Conservation (phyloP, 2,113 vertebrate species). For the Podarcis muralis region DNA sequence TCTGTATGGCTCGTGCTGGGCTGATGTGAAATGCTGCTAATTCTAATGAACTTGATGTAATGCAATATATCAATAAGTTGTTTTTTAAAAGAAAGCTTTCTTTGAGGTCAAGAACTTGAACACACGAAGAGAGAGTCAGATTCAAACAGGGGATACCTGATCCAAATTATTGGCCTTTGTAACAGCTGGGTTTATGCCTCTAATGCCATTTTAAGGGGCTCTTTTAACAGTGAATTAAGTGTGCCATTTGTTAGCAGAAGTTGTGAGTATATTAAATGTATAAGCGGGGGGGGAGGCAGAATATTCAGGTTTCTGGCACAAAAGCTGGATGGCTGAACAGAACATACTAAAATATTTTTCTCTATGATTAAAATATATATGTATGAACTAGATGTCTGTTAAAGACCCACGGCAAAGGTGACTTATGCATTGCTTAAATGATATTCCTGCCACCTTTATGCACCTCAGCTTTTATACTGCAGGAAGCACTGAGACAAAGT, state of each 20-base stretch:
- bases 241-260: slow-evolving; percentile 68
- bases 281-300: slow-evolving; percentile 68
- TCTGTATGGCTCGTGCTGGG: not conserved
- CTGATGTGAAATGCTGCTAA: slow-evolving; percentile 65
- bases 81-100: slow-evolving; percentile 50
- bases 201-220: slow-evolving; percentile 73
- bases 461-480: not conserved
- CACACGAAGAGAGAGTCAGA: slow-evolving; percentile 54
- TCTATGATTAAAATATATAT: slow-evolving; percentile 58
- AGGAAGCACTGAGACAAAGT: not conserved
- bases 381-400: slow-evolving; percentile 60
- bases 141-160: slow-evolving; percentile 74
- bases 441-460: slow-evolving; percentile 57
- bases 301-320: slow-evolving; percentile 59
- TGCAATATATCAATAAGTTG: slow-evolving; percentile 71
- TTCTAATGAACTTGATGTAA: slow-evolving; percentile 69
- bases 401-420: slow-evolving; percentile 64
- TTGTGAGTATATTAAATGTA: slow-evolving; percentile 66
- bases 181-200: slow-evolving; percentile 74
- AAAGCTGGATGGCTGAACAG: slow-evolving; percentile 19
- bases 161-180: slow-evolving; percentile 73
- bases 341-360: slow-evolving; percentile 62
- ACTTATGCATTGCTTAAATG: slow-evolving; percentile 18
- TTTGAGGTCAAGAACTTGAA: slow-evolving; percentile 73
- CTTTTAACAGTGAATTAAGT: slow-evolving; percentile 67